Percentiles rank a stretch among this genome's conserved stretches.
Evolutionary conservation across 2,888 invertebrate species (phyloP).

Genomic region (Folsomia candida): DNA sequence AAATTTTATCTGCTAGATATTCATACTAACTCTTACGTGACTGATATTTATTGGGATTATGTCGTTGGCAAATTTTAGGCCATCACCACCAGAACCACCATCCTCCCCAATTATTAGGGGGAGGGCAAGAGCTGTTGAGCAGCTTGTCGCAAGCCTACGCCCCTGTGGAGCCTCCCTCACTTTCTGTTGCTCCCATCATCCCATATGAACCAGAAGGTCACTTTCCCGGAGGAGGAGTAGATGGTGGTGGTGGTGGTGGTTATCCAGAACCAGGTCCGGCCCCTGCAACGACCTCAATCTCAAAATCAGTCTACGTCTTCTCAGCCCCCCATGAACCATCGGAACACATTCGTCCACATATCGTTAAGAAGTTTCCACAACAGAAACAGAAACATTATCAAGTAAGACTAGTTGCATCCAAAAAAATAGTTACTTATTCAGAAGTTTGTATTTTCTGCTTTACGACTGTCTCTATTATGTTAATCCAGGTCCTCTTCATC

Average conservation of each 20-base stretch:
- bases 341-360: conserved; percentile 3
- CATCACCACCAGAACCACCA: not conserved
- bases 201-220: not conserved
- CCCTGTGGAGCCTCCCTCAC: not conserved
- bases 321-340: conserved; percentile 10
- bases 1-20: too few species aligned
- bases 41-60: too few species aligned
- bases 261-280: not conserved
- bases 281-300: not conserved
- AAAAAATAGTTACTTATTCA: too few species aligned
- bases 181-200: not conserved
- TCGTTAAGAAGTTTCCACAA: conserved; percentile 1
- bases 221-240: not conserved
- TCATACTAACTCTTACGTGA: too few species aligned
- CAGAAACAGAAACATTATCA: conserved; percentile 12
- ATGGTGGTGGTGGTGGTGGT: not conserved
- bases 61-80: not conserved
- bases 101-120: not conserved
- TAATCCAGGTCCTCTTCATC: conserved; percentile 3
- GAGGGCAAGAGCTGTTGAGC: not conserved
- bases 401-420: too few species aligned
- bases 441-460: too few species aligned
- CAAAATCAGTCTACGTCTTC: conserved; percentile 16
- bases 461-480: too few species aligned
- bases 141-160: not conserved